Evolutionary conservation across 2,797 vertebrate species (phyloP).

Genomic region (Zalophus californianus): DNA sequence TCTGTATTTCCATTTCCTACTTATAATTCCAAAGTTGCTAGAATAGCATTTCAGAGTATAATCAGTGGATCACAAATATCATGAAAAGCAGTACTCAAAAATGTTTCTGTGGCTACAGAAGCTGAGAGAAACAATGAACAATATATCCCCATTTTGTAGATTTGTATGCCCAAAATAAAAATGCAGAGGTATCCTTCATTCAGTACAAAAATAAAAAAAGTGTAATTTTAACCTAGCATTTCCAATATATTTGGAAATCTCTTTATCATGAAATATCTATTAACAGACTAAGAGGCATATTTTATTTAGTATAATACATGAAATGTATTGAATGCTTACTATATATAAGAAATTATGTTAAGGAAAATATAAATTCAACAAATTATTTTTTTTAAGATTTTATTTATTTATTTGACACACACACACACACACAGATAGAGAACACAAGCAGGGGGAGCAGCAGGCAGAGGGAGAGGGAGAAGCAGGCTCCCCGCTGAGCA

Average conservation of each 20-base stretch:
- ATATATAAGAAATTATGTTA: background rate
- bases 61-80: background rate
- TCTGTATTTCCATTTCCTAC: background rate
- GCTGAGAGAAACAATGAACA: background rate
- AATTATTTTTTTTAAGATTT: background rate
- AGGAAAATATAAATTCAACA: background rate
- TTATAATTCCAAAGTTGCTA: background rate
- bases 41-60: background rate
- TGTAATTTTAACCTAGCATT: background rate
- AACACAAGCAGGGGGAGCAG: too few species aligned
- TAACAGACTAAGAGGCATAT: background rate
- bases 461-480: too few species aligned
- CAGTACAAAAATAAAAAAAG: background rate
- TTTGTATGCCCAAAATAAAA: background rate
- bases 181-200: background rate
- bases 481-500: too few species aligned
- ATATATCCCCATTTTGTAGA: background rate
- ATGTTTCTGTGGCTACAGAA: background rate
- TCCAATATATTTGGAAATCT: background rate
- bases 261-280: background rate
- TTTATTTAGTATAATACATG: slow-evolving; percentile 10
- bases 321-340: background rate
- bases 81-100: background rate
- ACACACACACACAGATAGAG: too few species aligned
- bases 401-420: too few species aligned